Evolutionary conservation across 2,888 invertebrate genomes (phyloP).

Genomic region (Dolichopus griseipennis): DNA sequence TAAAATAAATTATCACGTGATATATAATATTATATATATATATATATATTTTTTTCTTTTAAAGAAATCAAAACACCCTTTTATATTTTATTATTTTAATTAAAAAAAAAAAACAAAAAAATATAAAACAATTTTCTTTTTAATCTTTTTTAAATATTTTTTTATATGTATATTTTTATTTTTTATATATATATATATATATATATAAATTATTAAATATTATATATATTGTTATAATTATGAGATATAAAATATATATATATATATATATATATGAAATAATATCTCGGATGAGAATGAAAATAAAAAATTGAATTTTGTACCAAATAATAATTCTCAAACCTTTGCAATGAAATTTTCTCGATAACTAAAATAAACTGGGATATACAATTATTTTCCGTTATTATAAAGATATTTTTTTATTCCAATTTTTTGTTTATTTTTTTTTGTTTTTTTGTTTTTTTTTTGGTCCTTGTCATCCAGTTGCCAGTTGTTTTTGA

Average conservation of each 20-base stretch:
- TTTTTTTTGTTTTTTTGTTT: too few relatives aligned
- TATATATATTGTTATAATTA: not conserved
- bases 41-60: not conserved
- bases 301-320: not conserved
- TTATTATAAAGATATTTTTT: not conserved
- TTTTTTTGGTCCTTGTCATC: not conserved
- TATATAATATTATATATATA: not conserved
- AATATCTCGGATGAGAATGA: not conserved
- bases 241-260: not conserved
- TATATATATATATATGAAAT: not conserved
- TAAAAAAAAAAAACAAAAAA: too few relatives aligned
- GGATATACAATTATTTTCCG: not conserved
- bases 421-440: too few relatives aligned
- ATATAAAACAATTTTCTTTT: too few relatives aligned
- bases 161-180: not conserved
- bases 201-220: not conserved
- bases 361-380: not conserved
- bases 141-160: too few relatives aligned
- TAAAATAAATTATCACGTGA: not conserved
- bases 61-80: too few relatives aligned
- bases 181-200: not conserved
- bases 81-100: too few relatives aligned
- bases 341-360: slow-evolving; percentile 3
- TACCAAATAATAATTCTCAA: not conserved
- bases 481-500: not conserved